Base-by-base conservation (phyloP, 2,888 invertebrate species). In the Thecocarcelia acutangulata region DNA sequence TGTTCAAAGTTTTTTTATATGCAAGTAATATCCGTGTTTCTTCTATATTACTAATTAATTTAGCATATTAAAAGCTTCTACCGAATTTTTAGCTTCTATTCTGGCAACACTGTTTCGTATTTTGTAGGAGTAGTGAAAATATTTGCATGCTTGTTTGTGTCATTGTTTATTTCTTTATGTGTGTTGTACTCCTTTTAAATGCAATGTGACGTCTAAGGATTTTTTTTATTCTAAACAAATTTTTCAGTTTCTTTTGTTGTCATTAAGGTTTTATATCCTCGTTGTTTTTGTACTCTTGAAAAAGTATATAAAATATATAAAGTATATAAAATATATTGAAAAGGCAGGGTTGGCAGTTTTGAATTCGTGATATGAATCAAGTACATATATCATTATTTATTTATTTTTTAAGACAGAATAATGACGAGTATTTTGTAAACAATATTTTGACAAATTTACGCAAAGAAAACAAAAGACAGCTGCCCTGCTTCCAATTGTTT, bases 181-280 rank as follows among this genome's bases (percentile, higher is more conserved):
- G 3, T n/a, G 33, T 58, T 15, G 0, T 70, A 58, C 11, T 33
- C 12, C 19, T 40, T 58, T 44, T 33, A 56, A 56, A 46, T 21
- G 58, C 3, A 46, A 72, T 48, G 56, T 64, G 69, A 70, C 70
- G 66, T 80, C 52, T 64, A 15, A 61, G 9, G 61, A 58, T 63
- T 24, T 12, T 50, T 15, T 33, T 6, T 61, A 6, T 13, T 15
- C 24, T 3, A 17, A 5, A 5, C 5, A 44, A 12, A 15, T 9
- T 17, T 64, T 50, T 17, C n/a, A 6, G 48, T 24, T 50, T 50
- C 40, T 6, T 54, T n/a, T 21, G 19, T 52, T 54, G 42, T 44
- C 6, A 8, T 9, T 21, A n/a, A 28, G 13, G 17, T 54, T 68
- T 42, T 64, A 37, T 21, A n/a, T 17, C 0, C 4, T 33, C 15